Base-by-base conservation (phyloP, 64 coral and sea anemone genomes). In the Dendrophyllia cribrosa region DNA sequence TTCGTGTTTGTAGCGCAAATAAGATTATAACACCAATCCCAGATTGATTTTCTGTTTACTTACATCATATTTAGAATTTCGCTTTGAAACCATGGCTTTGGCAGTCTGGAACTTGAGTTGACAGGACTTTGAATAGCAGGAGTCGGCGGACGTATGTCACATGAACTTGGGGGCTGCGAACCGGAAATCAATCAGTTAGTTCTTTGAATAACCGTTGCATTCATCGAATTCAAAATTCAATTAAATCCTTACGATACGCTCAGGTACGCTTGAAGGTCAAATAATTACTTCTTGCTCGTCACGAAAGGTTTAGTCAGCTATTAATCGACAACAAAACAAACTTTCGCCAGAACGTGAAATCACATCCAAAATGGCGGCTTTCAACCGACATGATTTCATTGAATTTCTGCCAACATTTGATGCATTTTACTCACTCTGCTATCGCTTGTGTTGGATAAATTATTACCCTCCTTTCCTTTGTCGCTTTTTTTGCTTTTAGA, bases 1-100 rank as follows among this genome's bases (percentile, higher is more conserved):
- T 83, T 50, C 43, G 43, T 67, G 44, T 68, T 82, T n/a, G 24
- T 14, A 62, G 80, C 17, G 20, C 43, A 83, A 83, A 66, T 49
- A 64, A 48, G 80, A 83, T 83, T 83, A 83, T 10, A 67, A 67
- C 7, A 49, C 16, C 80, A 44, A 67, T 60, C 58, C 58, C 13
- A 43, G 56, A 82, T 47, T 15, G 44, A 45, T 66, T 46, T 66
- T 67, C 61, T 67, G 10, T 83, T 83, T 96, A 97, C 95, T 97
- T 90, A 97, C 95, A 97, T 97, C 95, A 97, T 97, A 73, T 88
- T 94, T 56, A 91, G 95, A 53, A 97, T 97, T 82, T 97, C 95
- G 59, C 74, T 91, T 85, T 97, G 95, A 79, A 97, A 97, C 95
- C 95, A 97, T 76, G 93, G 43, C 78, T 97, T 97, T 60, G 95